phyloP scores from a whole-genome alignment of 1,140 invertebrate species.

The Oryctes rhinoceros region DNA sequence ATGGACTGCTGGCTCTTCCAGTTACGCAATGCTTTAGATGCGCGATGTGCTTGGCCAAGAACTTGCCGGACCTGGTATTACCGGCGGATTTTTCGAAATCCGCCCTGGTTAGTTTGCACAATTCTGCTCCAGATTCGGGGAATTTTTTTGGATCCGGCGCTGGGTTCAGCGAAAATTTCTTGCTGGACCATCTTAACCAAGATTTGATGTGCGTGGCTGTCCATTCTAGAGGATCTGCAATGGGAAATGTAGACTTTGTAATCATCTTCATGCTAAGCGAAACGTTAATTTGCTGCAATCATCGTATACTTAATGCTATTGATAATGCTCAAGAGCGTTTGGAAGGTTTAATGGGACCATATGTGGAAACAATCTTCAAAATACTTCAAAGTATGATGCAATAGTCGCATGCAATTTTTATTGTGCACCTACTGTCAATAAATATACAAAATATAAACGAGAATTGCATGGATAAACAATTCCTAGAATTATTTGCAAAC shows the following conservation, averaged over 20 bases:
- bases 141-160: slow-evolving; percentile 65
- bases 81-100: slow-evolving; percentile 65
- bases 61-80: slow-evolving; percentile 56
- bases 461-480: slow-evolving; percentile 20
- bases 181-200: slow-evolving; percentile 73
- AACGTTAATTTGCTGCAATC: too few species aligned
- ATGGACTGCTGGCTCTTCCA: slow-evolving; percentile 63
- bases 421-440: too few species aligned
- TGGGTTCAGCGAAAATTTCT: slow-evolving; percentile 68
- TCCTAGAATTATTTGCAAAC: slow-evolving; percentile 16
- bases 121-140: slow-evolving; percentile 67
- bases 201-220: slow-evolving; percentile 67
- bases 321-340: too few species aligned
- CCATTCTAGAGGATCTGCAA: slow-evolving; percentile 72
- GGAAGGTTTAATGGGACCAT: too few species aligned
- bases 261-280: too few species aligned
- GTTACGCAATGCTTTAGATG: slow-evolving; percentile 62
- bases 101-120: slow-evolving; percentile 65
- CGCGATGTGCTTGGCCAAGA: slow-evolving; percentile 65
- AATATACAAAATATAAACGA: neutral
- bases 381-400: too few species aligned
- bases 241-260: neutral
- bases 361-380: too few species aligned
- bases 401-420: too few species aligned
- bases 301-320: too few species aligned